phyloP scores from a whole-genome alignment of 1,140 invertebrate genomes.

The Drosophila erecta region DNA sequence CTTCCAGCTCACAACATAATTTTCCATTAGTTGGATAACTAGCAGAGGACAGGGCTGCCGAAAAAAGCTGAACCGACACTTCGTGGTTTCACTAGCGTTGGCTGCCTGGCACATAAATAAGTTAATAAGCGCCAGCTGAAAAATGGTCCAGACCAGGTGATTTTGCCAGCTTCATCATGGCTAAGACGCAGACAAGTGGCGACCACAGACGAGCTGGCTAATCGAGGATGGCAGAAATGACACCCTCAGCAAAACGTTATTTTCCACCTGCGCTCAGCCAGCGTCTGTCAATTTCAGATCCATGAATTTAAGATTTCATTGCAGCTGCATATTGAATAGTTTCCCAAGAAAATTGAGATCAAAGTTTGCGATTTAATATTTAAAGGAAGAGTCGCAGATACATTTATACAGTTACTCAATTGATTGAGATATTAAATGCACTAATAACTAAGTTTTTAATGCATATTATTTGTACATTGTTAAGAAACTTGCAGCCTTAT shows the following conservation, averaged over 20 bases:
- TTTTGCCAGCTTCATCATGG: neutral
- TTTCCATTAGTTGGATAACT: conserved; percentile 62
- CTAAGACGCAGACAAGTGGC: conserved; percentile 18
- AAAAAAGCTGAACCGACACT: conserved; percentile 31
- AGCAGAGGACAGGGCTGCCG: conserved; percentile 22
- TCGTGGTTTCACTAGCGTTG: conserved; percentile 6
- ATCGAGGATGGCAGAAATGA: conserved; percentile 9
- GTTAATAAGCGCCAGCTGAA: conserved; percentile 57
- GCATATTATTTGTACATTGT: no score
- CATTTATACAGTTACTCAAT: neutral
- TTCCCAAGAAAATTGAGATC: neutral
- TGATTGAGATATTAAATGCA: neutral
- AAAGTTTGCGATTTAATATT: neutral
- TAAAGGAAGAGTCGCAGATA: neutral
- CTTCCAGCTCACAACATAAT: conserved; percentile 55
- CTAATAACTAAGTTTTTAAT: no score
- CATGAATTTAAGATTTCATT: conserved; percentile 32
- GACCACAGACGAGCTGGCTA: conserved; percentile 12
- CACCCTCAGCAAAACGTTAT: conserved; percentile 5
- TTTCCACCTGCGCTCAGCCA: neutral
- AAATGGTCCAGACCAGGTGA: conserved; percentile 14
- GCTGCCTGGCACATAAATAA: conserved; percentile 65
- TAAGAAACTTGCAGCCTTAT: no score
- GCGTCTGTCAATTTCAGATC: conserved; percentile 13
- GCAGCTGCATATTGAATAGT: conserved; percentile 7